These are phyloP conservation scores for Antedon mediterranea DNA, from an alignment of 53 echinoderm and acorn worm species.

Conservation along the genomic window DNA sequence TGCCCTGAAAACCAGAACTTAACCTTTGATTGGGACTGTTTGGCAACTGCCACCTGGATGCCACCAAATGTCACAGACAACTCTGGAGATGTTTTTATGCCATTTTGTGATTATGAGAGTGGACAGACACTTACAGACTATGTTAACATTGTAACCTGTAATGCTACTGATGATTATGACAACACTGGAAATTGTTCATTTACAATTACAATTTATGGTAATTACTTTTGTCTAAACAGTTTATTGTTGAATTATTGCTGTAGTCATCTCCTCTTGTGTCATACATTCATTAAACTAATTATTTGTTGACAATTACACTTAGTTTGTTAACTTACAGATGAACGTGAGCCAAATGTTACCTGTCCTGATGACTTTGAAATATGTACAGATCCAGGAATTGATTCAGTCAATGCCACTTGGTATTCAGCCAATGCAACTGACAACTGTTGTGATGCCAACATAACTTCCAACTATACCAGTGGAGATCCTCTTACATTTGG, in stretches of 20 bases:
- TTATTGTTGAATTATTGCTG: no score
- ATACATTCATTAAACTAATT: no score
- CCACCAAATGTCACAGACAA: background rate
- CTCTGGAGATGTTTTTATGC: background rate
- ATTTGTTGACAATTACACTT: no score
- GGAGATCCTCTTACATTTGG: background rate
- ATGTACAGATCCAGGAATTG: background rate
- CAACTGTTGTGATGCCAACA: background rate
- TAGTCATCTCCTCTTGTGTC: no score
- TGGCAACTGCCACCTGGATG: background rate
- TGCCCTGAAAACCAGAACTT: background rate
- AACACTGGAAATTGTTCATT: background rate
- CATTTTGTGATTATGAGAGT: background rate
- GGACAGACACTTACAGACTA: background rate
- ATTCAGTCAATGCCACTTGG: background rate
- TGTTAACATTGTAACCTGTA: background rate
- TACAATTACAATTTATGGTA: background rate
- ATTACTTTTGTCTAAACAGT: background rate
- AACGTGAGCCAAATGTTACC: background rate
- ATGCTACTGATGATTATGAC: background rate
- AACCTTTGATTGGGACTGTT: background rate
- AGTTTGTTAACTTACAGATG: background rate
- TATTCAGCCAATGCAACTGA: background rate
- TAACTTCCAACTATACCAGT: background rate
- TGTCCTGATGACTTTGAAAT: background rate